Evolutionary conservation across 2,888 invertebrate genomes (phyloP), one percentile per base, ranked within the genome.

Genomic region (Apodemia zela): DNA sequence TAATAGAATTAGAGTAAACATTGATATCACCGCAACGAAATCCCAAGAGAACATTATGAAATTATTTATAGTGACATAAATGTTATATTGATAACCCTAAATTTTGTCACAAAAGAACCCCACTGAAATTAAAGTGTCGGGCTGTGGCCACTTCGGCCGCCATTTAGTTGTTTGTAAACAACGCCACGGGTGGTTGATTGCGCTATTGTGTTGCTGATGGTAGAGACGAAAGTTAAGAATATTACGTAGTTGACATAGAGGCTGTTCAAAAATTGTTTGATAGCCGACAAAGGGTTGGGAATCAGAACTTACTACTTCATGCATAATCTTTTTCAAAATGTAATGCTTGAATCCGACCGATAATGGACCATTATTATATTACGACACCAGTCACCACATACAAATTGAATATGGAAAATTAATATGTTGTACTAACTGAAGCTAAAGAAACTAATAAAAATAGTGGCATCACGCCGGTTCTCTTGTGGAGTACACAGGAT

Each of bases 111-210:
- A 47, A 47, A 17, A 17, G 45, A 67, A 57, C 18, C 60, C 17
- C 58, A 62, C 21, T 63, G 21, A 59, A 29, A 62, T 21, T 15
- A 47, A 45, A 59, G 65, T 63, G 62, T 51, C 57, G 49, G 13
- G 21, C 25, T 11, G 25, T 57, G 63, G 45, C 65, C 68, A 69
- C 68, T 72, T 67, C 62, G 54, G 61, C 61, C 73, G 69, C 75
- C 71, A 75, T 75, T 78, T 74, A 75, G 80, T 77, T 82, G 80
- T 87, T 87, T 82, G 84, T 78, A 82, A 84, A 85, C 80, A 81
- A 65, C 72, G 64, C 83, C 18, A 71, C 84, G 86, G 89, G 89
- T 79, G 84, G 86, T 73, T 86, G 90, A 89, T 89, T 84, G 76
- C 71, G 57, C 79, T 73, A 85, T 89, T 89, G 89, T 89, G 65